phyloP scores from a whole-genome alignment of 2,797 vertebrate species.

The Meriones psammophilus region DNA sequence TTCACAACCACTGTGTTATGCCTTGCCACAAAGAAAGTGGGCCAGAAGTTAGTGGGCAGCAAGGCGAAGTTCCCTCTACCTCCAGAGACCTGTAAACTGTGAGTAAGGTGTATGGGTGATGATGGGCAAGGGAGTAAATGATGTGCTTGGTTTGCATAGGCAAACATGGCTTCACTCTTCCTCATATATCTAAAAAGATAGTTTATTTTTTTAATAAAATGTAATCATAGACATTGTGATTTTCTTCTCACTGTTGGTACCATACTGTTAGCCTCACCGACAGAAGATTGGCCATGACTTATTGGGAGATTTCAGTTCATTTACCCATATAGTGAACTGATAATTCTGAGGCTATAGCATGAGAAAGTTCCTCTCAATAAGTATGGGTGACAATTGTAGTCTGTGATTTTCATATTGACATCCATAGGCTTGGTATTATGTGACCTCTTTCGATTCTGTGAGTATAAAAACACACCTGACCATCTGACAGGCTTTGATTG shows the following conservation, averaged over 20 bases:
- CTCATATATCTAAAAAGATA: not conserved
- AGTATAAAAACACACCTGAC: constrained; percentile 28
- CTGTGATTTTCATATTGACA: not conserved
- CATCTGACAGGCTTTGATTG: constrained; percentile 11
- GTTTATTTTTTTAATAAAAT: not conserved
- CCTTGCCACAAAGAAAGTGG: not conserved
- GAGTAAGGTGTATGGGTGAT: not conserved
- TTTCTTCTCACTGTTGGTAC: not conserved
- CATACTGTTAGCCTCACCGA: not conserved
- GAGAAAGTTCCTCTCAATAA: not conserved
- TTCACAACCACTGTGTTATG: not conserved
- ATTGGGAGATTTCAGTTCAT: not conserved
- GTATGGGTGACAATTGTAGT: not conserved
- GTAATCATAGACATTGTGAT: not conserved
- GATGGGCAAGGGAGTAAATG: not conserved
- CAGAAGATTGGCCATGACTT: not conserved
- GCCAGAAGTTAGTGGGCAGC: not conserved
- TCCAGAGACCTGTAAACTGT: not conserved
- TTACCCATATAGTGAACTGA: not conserved
- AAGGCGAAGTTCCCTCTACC: not conserved
- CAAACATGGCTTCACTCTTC: not conserved
- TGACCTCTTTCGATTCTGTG: constrained; percentile 21
- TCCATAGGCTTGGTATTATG: not conserved
- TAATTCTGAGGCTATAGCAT: not conserved
- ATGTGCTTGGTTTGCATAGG: not conserved